Percentiles rank a stretch among this genome's conserved stretches.
These are phyloP conservation scores for Agrochola litura DNA, from an alignment of 2,888 invertebrate genomes.

Conservation along the genomic window DNA sequence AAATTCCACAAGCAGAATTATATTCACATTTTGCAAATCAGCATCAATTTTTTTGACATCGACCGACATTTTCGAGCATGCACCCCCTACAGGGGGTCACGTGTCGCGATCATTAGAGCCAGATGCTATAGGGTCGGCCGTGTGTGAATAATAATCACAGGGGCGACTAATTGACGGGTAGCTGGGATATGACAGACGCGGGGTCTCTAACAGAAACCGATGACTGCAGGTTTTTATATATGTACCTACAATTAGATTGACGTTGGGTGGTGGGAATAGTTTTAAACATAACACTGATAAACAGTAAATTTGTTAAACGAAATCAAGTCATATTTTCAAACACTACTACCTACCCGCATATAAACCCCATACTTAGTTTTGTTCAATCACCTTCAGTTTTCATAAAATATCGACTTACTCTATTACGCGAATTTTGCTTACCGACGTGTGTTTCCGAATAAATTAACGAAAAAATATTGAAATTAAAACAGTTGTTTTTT, in stretches of 20 bases:
- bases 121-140: constrained; percentile 74
- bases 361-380: too few relatives aligned
- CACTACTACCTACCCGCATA: too few relatives aligned
- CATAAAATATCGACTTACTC: too few relatives aligned
- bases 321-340: too few relatives aligned
- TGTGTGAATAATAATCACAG: constrained; percentile 78
- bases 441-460: too few relatives aligned
- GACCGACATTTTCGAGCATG: constrained; percentile 37
- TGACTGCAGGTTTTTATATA: constrained; percentile 32
- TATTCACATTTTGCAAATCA: constrained; percentile 40
- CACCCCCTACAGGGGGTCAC: constrained; percentile 65
- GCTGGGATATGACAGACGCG: constrained; percentile 69
- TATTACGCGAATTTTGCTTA: too few relatives aligned
- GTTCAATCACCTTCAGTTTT: too few relatives aligned
- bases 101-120: constrained; percentile 82
- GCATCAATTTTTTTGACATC: constrained; percentile 51
- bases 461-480: too few relatives aligned
- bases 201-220: constrained; percentile 36
- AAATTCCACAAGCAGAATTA: neutral
- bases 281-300: too few relatives aligned
- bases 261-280: neutral
- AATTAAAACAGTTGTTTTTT: too few relatives aligned
- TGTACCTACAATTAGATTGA: constrained; percentile 12
- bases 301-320: too few relatives aligned
- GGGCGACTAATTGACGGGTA: constrained; percentile 76